Evolutionary conservation across 2,797 vertebrate species (phyloP), one percentile per base, ranked within the genome.

Genomic region (Petrocephalus schoutedeni): DNA sequence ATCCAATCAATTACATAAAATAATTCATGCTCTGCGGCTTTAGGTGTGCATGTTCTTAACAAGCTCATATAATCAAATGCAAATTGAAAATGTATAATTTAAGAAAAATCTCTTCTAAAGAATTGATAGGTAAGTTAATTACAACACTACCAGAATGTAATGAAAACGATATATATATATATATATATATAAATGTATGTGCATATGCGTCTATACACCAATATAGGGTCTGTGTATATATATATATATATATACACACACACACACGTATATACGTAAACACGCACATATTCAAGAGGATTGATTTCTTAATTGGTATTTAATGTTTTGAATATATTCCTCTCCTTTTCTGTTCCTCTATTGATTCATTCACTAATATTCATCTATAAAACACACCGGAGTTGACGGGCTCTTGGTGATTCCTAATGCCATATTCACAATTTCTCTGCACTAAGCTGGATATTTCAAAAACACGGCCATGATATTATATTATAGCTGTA

Each of bases 81-180:
- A 94, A 94, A 94, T 93, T 92, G 93, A 95, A 90, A 90, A 94
- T 95, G 90, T 94, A 93, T 94, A 95, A 96, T 96, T 96, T 95
- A 97, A 96, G 94, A 96, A 96, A 94, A 94, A 91, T 93, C 93
- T 91, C 93, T 94, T 93, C 95, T 97, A 95, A 97, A 97, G 94
- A 95, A 96, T 97, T 96, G 93, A 97, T 93, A 95, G 95, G 95
- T 91, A 92, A 94, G 95, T 95, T 97, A 97, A 97, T 98, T 97
- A 97, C 94, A 95, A 95, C 94, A 92, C 91, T 96, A 94, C 95
- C 94, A 95, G 91, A 91, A 93, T 91, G 92, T 94, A 92, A 91
- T 90, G 89, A 93, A 93, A 94, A 92, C 93, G 89, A 91, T 94
- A 95, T 94, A 93, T 93, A 92, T 94, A 94, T 93, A 92, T 93